Evolutionary conservation across 2,113 vertebrate genomes (phyloP).

Genomic region (Megaceryle torquata): DNA sequence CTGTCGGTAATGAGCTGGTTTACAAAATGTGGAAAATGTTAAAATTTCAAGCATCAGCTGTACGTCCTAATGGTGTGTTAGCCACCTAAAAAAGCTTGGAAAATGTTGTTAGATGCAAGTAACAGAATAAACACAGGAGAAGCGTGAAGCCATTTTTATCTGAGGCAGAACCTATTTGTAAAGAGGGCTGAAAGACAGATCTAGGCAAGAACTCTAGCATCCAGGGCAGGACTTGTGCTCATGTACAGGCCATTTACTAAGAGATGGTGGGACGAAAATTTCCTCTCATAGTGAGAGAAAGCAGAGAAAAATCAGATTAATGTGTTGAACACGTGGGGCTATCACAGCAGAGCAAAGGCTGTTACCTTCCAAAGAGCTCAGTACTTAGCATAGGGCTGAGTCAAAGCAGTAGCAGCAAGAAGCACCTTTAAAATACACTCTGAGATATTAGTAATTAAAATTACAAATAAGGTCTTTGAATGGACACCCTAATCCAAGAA

Average conservation of each 20-base stretch:
- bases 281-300: neutral
- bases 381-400: neutral
- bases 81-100: neutral
- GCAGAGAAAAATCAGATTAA: neutral
- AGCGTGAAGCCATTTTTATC: neutral
- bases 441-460: neutral
- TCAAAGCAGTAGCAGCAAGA: neutral
- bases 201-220: neutral
- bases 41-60: conserved; percentile 30
- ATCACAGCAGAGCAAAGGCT: neutral
- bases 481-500: neutral
- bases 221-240: neutral
- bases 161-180: neutral
- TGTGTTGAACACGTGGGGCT: neutral
- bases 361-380: neutral
- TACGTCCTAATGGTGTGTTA: neutral
- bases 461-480: neutral
- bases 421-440: neutral
- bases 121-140: neutral
- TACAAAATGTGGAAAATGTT: neutral
- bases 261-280: neutral
- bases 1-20: neutral
- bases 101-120: conserved; percentile 9
- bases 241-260: neutral
- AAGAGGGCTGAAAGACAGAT: neutral